These are phyloP conservation scores for Eueides isabella DNA, from an alignment of 1,140 invertebrate genomes.

Conservation along the genomic window DNA sequence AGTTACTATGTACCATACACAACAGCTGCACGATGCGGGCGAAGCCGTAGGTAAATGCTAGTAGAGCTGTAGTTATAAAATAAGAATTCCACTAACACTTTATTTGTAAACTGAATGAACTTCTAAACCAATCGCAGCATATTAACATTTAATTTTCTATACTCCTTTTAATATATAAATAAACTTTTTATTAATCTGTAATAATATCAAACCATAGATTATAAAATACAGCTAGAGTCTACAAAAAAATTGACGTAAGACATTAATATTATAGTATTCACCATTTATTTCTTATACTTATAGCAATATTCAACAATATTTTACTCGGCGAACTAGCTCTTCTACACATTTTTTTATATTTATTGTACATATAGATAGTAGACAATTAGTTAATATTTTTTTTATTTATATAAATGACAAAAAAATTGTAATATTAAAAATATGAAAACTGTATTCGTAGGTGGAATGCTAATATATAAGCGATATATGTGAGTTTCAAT, in stretches of 20 bases:
- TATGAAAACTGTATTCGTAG: background rate
- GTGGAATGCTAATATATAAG: constrained; percentile 22
- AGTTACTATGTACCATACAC: too few relatives aligned
- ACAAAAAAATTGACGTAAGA: constrained; percentile 13
- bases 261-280: background rate
- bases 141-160: background rate
- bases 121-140: background rate
- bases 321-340: background rate
- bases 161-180: background rate
- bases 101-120: too few relatives aligned
- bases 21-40: too few relatives aligned
- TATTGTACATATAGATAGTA: too few relatives aligned
- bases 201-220: background rate
- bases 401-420: background rate
- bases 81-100: too few relatives aligned
- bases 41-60: too few relatives aligned
- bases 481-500: constrained; percentile 2
- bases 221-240: background rate
- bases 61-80: too few relatives aligned
- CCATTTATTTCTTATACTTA: background rate
- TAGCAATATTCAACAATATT: constrained; percentile 17
- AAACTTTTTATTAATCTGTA: background rate
- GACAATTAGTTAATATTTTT: background rate
- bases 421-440: background rate
- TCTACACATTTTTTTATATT: background rate